A percentile compares a stretch with the other conserved stretches of the same genome.
These are phyloP conservation scores for Sarcophaga subvicina DNA, from an alignment of 2,888 invertebrate species.

Conservation along the genomic window DNA sequence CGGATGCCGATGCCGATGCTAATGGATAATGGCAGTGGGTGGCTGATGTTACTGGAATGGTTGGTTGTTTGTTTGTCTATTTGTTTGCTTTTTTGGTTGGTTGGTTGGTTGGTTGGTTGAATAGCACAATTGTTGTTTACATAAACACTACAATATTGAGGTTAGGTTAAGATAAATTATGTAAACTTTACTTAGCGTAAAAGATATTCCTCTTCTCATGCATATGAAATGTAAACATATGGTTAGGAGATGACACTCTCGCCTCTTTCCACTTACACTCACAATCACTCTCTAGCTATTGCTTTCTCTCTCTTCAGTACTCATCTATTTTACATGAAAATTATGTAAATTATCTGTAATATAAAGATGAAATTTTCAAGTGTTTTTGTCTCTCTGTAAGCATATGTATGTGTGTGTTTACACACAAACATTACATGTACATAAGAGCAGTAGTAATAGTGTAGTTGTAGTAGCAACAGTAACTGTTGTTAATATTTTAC, in stretches of 20 bases:
- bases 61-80: background rate
- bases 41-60: background rate
- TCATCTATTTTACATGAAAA: background rate
- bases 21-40: background rate
- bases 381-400: background rate
- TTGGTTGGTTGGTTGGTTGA: background rate
- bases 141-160: slow-evolving; percentile 57
- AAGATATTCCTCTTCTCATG: background rate
- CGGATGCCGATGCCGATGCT: background rate
- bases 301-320: background rate
- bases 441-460: background rate
- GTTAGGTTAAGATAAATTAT: slow-evolving; percentile 57
- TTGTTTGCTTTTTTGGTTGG: background rate
- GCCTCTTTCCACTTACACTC: no score
- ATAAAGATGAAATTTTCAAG: slow-evolving; percentile 34
- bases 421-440: background rate
- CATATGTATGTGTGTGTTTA: background rate
- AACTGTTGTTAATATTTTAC: background rate
- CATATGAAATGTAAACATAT: slow-evolving; percentile 42
- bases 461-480: background rate
- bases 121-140: slow-evolving; percentile 29
- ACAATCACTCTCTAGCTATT: no score
- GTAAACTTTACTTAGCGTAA: slow-evolving; percentile 54
- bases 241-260: slow-evolving; percentile 1
- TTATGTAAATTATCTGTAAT: slow-evolving; percentile 55